phyloP scores from a whole-genome alignment of 35 echinoderm and acorn worm species.

The Diadema setosum region DNA sequence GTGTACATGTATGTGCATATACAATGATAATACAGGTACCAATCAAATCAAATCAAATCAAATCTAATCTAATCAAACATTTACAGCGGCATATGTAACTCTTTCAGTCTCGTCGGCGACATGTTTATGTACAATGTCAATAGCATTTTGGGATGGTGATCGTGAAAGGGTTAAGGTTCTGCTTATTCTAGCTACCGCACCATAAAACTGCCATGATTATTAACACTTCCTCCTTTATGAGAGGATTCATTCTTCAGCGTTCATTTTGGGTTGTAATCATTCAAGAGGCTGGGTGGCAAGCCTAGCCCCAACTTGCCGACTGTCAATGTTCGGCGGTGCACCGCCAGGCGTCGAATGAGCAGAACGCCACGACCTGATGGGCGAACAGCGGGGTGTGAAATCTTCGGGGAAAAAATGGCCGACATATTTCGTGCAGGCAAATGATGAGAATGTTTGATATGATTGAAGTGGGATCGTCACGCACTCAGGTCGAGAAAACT shows the following conservation, averaged over 20 bases:
- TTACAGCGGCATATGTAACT: no score
- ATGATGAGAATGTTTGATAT: background rate
- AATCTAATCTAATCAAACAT: no score
- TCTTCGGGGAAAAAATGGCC: slow-evolving; percentile 1
- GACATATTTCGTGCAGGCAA: background rate
- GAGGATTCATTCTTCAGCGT: background rate
- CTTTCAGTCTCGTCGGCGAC: no score
- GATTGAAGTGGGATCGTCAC: background rate
- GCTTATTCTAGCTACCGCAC: no score
- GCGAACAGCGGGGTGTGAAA: background rate
- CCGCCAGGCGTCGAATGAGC: slow-evolving; percentile 3
- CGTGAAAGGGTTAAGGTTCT: no score
- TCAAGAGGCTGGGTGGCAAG: background rate
- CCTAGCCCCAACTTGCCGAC: background rate
- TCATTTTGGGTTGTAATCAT: background rate
- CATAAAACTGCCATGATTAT: no score
- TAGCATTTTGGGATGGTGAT: no score
- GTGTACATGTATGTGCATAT: no score
- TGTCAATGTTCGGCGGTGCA: slow-evolving; percentile 28
- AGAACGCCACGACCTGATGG: background rate
- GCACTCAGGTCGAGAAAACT: background rate
- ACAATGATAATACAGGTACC: no score
- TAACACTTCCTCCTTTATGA: no score
- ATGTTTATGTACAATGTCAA: no score
- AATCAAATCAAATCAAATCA: no score